phyloP scores from a whole-genome alignment of 2,888 invertebrate genomes.

The Lagria hirta region DNA sequence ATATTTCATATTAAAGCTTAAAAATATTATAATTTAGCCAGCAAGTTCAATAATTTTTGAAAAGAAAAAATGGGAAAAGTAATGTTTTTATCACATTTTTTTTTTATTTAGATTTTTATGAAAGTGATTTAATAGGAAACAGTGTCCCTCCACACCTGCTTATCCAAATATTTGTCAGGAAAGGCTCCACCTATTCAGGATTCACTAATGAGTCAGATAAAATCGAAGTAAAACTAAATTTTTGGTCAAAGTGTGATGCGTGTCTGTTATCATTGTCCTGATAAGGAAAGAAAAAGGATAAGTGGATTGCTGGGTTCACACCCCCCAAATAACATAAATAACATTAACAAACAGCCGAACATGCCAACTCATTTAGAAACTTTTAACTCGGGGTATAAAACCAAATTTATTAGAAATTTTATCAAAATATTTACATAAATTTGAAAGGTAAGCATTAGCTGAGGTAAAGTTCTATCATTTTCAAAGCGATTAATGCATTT shows the following conservation, averaged over 20 bases:
- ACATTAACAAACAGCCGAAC: slow-evolving; percentile 23
- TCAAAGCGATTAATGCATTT: no score
- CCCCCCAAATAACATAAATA: slow-evolving; percentile 30
- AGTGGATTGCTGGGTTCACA: slow-evolving; percentile 39
- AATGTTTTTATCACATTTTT: no score
- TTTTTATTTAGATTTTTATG: no score
- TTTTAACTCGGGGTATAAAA: slow-evolving; percentile 22
- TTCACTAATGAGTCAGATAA: slow-evolving; percentile 13
- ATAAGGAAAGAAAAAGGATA: slow-evolving; percentile 34
- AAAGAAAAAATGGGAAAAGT: no score
- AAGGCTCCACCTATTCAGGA: no score
- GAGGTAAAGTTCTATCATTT: no score
- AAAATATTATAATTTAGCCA: no score
- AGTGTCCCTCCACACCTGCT: no score
- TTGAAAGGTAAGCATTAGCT: slow-evolving; percentile 25
- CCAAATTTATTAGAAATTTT: slow-evolving; percentile 23
- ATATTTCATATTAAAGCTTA: no score
- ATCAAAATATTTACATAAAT: slow-evolving; percentile 29
- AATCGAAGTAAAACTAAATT: slow-evolving; percentile 19
- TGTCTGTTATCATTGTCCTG: slow-evolving; percentile 34
- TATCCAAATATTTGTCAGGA: no score
- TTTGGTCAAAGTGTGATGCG: slow-evolving; percentile 12
- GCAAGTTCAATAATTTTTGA: no score
- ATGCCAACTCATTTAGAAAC: slow-evolving; percentile 21
- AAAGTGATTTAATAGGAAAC: no score